Evolutionary conservation across 2,797 vertebrate species (phyloP).

Genomic region (Netta rufina): DNA sequence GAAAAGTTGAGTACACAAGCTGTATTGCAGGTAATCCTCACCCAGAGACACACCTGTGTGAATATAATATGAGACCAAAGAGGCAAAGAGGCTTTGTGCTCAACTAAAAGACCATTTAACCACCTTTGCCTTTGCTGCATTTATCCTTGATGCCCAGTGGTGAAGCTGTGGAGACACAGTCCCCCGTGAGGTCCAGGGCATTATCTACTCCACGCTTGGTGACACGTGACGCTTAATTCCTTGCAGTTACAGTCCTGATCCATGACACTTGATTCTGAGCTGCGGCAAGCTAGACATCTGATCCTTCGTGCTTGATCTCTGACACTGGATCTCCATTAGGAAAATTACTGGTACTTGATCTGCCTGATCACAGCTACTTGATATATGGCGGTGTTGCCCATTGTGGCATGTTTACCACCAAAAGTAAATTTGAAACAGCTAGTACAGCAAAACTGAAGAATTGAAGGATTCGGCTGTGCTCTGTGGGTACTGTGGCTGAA

Average conservation of each 20-base stretch:
- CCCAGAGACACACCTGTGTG: background rate
- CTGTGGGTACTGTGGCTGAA: background rate
- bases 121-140: background rate
- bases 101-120: background rate
- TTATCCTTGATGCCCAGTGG: accelerated
- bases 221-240: background rate
- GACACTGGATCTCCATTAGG: conserved; percentile 37
- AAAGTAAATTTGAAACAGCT: conserved; percentile 16
- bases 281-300: conserved; percentile 21
- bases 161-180: background rate
- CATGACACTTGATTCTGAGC: conserved; percentile 22
- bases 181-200: background rate
- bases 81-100: background rate
- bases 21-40: background rate
- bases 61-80: background rate
- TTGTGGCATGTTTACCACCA: conserved; percentile 52
- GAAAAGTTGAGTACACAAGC: background rate
- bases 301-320: conserved; percentile 35
- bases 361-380: conserved; percentile 55
- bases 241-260: background rate
- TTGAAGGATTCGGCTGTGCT: background rate
- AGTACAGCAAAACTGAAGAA: conserved; percentile 25
- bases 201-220: background rate
- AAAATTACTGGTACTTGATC: conserved; percentile 58
- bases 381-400: conserved; percentile 49